Evolutionary conservation across 2,888 invertebrate genomes (phyloP).

Genomic region (Eupeodes luniger): DNA sequence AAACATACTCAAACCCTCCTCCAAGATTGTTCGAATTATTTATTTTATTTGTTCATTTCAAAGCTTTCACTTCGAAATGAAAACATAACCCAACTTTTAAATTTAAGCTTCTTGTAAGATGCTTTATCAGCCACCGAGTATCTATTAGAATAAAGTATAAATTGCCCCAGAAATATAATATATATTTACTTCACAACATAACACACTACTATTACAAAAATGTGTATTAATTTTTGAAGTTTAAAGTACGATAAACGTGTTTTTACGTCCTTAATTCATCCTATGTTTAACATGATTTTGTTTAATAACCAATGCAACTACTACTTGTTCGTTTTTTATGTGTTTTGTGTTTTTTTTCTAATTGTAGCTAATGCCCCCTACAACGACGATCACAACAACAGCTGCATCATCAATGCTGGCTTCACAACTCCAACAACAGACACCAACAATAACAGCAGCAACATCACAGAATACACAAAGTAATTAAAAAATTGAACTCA

Average conservation of each 20-base stretch:
- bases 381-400: conserved; percentile 77
- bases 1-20: too few relatives aligned
- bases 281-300: conserved; percentile 14
- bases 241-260: too few relatives aligned
- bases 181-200: too few relatives aligned
- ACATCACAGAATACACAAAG: conserved; percentile 75
- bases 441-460: conserved; percentile 75
- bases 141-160: too few relatives aligned
- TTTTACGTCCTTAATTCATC: not conserved
- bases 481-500: conserved; percentile 71
- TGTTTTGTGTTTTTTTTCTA: conserved; percentile 35
- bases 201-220: too few relatives aligned
- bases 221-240: too few relatives aligned
- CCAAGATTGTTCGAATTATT: too few relatives aligned
- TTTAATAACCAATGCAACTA: not conserved
- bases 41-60: too few relatives aligned
- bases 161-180: too few relatives aligned
- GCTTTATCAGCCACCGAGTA: too few relatives aligned
- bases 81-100: not conserved
- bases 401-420: conserved; percentile 82
- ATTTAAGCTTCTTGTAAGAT: not conserved
- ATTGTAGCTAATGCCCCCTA: conserved; percentile 74
- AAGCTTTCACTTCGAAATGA: too few relatives aligned
- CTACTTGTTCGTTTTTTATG: conserved; percentile 36
- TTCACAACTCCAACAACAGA: conserved; percentile 77